Evolutionary conservation across 2,113 vertebrate genomes (phyloP), one percentile per base, ranked within the genome.

Genomic region (Excalfactoria chinensis): DNA sequence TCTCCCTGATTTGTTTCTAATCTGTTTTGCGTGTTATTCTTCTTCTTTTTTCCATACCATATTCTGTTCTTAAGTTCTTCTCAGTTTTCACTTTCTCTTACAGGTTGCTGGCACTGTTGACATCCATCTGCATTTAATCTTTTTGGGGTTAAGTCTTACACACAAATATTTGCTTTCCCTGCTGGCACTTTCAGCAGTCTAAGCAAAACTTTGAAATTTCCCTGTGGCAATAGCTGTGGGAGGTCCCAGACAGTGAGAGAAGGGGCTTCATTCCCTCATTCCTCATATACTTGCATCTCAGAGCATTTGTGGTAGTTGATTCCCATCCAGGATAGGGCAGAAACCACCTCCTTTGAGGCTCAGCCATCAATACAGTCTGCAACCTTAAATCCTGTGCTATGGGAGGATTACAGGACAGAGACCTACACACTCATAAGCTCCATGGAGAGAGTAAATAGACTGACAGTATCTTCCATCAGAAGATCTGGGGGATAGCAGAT

Each of bases 71-170:
- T 53, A 93, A 4, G 1, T 73, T 74, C 87, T 93, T 92, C 93
- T 96, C 96, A 51, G 41, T 87, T 94, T 96, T 94, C 96, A 89
- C 89, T 85, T 95, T 91, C 86, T 94, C 96, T 96, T 20, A 7
- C 93, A 96, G 95, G 94, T 94, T 96, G 89, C 78, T 96, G 95
- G 95, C 95, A 89, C 84, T 46, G 21, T 1, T 89, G 89, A 96
- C 95, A 83, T 93, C 90, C 96, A 96, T 96, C 96, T 96, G 94
- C 82, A 96, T 68, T 96, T 96, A 95, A 96, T 96, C 93, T 94
- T 95, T 70, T 80, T 59, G 91, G 91, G 94, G 78, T 96, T 94
- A 94, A 90, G 78, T 87, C 78, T 94, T 96, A 89, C 91, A 96
- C 93, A 85, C 78, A 96, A 93, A 89, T 96, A 95, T 96, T 95